phyloP scores from a whole-genome alignment of 1,140 invertebrate species.

The Holotrichia oblita region DNA sequence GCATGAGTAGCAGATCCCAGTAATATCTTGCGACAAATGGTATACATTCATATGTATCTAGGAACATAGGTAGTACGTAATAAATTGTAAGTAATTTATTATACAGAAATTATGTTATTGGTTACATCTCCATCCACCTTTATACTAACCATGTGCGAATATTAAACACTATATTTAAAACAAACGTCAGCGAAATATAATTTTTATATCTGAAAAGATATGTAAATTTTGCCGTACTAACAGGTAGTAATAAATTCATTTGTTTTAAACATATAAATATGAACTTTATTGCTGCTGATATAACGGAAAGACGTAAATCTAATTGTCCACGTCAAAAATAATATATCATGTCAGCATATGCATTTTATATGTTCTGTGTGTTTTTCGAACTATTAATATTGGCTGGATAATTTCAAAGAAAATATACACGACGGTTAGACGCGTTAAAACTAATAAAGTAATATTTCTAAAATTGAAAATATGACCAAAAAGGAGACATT shows the following conservation, averaged over 20 bases:
- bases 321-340: neutral
- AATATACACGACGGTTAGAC: neutral
- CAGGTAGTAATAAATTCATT: neutral
- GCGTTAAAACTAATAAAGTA: neutral
- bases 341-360: neutral
- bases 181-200: neutral
- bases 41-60: no score
- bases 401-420: neutral
- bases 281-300: neutral
- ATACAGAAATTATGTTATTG: no score
- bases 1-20: no score
- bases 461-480: no score
- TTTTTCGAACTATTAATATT: conserved; percentile 1
- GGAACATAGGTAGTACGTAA: no score
- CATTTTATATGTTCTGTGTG: neutral
- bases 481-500: no score
- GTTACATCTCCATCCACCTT: no score
- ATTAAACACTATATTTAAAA: no score
- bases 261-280: neutral
- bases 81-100: no score
- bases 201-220: neutral
- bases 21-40: no score
- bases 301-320: neutral
- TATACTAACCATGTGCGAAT: no score
- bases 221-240: neutral